Evolutionary conservation across 2,797 vertebrate species (phyloP), one percentile per base, ranked within the genome.

Genomic region (Anguilla pacifica): DNA sequence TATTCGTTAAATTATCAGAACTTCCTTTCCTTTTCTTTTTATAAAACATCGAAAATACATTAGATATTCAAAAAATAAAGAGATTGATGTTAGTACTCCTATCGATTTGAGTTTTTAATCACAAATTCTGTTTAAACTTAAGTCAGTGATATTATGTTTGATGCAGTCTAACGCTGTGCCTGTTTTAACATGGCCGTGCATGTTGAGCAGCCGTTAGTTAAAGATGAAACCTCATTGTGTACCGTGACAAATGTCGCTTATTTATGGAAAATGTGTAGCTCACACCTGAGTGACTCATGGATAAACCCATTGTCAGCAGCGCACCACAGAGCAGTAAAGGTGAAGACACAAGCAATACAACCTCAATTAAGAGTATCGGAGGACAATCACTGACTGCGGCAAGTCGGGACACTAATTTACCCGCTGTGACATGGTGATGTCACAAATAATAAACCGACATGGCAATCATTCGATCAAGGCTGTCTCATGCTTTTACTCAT

Each of bases 281-380:
- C 79, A 22, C 43, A 49, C 43, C 22, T 82, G 79, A 25, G 19
- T 51, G 79, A 82, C 2, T 51, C 39, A n/a, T 10, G 17, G 43
- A 43, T 43, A 17, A 81, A 6, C 22, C 39, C 1, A 49, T 49
- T 81, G 49, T 25, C 46, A n/a, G 43, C 43, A 49, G 79, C 22
- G 2, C 9, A 10, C 22, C 25, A 11, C 43, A 25, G 43, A 51
- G 1, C 46, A 82, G 79, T 51, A 25, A 82, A 82, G 79, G 9
- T 82, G 79, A 82, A 82, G 79, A 82, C 79, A 82, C 22, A 51
- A 9, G 46, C 43, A 82, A 25, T 82, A 51, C n/a, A 49, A 9
- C 49, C 43, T 17, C 43, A 51, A 51, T 82, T n/a, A 82, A 49
- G 43, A 49, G 19, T 51, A 31, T 46, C 79, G 51, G 79, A 79